Evolutionary conservation across 2,888 invertebrate species (phyloP).

Genomic region (Euplexia lucipara): DNA sequence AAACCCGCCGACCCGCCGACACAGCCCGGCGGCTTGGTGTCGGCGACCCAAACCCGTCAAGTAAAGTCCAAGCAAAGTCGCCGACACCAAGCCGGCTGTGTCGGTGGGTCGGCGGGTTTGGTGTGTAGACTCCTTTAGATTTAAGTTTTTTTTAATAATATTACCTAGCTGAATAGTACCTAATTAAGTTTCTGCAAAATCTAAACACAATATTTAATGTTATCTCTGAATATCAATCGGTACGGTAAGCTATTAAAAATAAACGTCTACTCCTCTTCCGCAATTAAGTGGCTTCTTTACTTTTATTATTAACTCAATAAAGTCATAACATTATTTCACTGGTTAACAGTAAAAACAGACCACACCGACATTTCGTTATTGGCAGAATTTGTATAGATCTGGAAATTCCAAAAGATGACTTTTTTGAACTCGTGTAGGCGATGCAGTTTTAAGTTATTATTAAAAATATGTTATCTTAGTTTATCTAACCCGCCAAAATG

Average conservation of each 20-base stretch:
- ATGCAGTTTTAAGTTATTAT: conserved; percentile 16
- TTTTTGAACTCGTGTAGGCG: conserved; percentile 33
- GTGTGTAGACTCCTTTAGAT: too few species aligned
- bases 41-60: too few species aligned
- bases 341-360: conserved; percentile 13
- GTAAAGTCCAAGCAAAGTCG: too few species aligned
- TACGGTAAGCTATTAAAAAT: not conserved
- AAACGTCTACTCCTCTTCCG: conserved; percentile 29
- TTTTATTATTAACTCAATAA: conserved; percentile 37
- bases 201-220: not conserved
- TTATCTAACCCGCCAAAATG: conserved; percentile 27
- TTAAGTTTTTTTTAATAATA: too few species aligned
- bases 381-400: conserved; percentile 1
- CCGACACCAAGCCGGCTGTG: too few species aligned
- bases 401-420: conserved; percentile 15
- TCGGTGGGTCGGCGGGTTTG: too few species aligned
- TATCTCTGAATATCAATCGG: not conserved
- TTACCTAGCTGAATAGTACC: too few species aligned
- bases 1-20: too few species aligned
- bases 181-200: not conserved
- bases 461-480: conserved; percentile 32
- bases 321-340: conserved; percentile 32
- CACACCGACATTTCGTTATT: not conserved
- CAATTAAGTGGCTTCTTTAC: conserved; percentile 34
- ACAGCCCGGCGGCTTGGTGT: too few species aligned